These are phyloP conservation scores for Proteles cristata DNA, from an alignment of 2,113 vertebrate genomes.

Conservation along the genomic window DNA sequence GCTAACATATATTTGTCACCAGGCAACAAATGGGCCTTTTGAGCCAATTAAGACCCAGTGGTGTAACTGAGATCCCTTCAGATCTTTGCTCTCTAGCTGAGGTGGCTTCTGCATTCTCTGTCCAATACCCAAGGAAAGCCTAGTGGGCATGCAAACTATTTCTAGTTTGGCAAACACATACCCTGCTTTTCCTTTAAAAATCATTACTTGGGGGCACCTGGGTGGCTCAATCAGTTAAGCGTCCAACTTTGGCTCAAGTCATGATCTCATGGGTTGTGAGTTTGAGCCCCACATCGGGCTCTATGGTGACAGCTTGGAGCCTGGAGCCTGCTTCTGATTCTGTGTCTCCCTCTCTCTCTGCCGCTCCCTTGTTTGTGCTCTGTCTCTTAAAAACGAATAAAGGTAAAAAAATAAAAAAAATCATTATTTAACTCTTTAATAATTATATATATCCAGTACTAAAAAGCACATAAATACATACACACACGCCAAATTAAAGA, in stretches of 20 bases:
- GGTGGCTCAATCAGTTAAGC: too few relatives aligned
- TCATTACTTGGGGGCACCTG: neutral
- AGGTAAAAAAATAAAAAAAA: neutral
- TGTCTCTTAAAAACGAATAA: too few relatives aligned
- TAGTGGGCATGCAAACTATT: neutral
- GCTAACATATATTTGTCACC: conserved; percentile 10
- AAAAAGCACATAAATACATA: neutral
- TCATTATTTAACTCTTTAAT: neutral
- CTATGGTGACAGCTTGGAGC: too few relatives aligned
- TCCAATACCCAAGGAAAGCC: neutral
- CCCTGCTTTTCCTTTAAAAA: neutral
- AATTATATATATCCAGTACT: neutral
- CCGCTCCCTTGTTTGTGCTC: too few relatives aligned
- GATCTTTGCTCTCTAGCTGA: neutral
- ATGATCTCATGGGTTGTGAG: too few relatives aligned
- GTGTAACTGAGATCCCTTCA: neutral
- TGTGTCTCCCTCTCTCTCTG: too few relatives aligned
- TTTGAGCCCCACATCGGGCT: too few relatives aligned
- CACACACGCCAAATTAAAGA: neutral
- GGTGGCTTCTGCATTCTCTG: neutral
- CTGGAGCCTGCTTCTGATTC: too few relatives aligned
- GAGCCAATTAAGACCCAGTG: neutral
- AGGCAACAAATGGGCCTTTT: conserved; percentile 28
- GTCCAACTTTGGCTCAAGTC: too few relatives aligned
- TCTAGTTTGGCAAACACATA: neutral